These are phyloP conservation scores for Ceratitis capitata DNA, from an alignment of 1,140 invertebrate genomes.

Conservation along the genomic window DNA sequence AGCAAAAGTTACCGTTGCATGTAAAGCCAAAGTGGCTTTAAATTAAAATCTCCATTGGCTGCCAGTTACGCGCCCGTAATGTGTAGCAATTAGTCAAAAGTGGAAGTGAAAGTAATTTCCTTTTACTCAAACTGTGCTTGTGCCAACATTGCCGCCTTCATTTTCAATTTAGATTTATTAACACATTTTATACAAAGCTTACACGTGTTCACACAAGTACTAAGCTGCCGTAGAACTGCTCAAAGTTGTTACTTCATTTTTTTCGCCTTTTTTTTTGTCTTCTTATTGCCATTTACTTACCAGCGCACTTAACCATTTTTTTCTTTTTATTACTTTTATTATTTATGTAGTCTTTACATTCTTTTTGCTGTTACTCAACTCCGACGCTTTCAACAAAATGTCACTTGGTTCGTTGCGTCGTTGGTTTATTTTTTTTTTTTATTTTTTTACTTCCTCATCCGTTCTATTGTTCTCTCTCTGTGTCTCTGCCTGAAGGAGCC, in stretches of 20 bases:
- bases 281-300: background rate
- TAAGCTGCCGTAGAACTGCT: too few relatives aligned
- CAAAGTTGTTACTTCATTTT: background rate
- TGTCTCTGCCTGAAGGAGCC: too few relatives aligned
- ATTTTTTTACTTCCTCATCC: background rate
- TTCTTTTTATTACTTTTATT: background rate
- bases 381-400: background rate
- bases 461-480: background rate
- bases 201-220: background rate
- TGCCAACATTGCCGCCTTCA: background rate
- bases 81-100: background rate
- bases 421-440: too few relatives aligned
- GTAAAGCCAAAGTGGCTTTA: background rate
- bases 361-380: background rate
- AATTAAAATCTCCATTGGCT: background rate
- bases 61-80: background rate
- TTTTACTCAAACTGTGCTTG: background rate
- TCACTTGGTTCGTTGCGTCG: background rate
- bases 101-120: constrained; percentile 33
- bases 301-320: background rate
- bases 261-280: background rate
- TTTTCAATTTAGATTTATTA: background rate
- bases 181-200: background rate
- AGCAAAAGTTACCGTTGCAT: constrained; percentile 9
- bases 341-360: background rate